phyloP scores from a whole-genome alignment of 2,888 invertebrate genomes.

The Tortricodes alternella region DNA sequence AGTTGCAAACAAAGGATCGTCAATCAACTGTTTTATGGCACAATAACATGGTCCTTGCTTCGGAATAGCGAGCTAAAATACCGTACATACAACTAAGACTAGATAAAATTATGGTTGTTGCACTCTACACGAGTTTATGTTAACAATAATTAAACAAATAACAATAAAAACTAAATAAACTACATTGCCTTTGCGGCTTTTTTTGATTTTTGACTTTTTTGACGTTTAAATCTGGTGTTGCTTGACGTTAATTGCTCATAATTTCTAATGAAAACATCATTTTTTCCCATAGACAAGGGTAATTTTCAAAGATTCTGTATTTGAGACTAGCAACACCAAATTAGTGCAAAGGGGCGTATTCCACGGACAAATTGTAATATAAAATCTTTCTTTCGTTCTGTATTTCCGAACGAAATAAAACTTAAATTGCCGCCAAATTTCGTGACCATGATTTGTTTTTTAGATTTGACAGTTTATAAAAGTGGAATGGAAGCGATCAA shows the following conservation, averaged over 20 bases:
- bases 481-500: background rate
- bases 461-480: background rate
- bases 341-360: no score
- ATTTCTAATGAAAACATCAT: constrained; percentile 52
- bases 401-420: background rate
- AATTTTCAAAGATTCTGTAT: background rate
- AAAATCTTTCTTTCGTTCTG: background rate
- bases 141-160: constrained; percentile 70
- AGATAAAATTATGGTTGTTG: constrained; percentile 66
- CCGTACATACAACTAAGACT: constrained; percentile 64
- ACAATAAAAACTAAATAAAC: constrained; percentile 73
- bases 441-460: constrained; percentile 33
- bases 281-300: constrained; percentile 30
- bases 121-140: constrained; percentile 53
- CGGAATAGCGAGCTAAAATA: constrained; percentile 58
- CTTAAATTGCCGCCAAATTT: constrained; percentile 27
- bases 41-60: constrained; percentile 63
- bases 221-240: constrained; percentile 80
- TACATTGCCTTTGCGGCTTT: constrained; percentile 73
- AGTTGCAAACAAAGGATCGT: constrained; percentile 72
- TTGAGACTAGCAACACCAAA: constrained; percentile 8
- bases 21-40: constrained; percentile 73
- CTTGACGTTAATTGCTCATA: constrained; percentile 75
- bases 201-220: constrained; percentile 78
- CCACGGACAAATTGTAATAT: no score